These are phyloP conservation scores for Drosophila albomicans DNA, from an alignment of 1,140 invertebrate species.

Conservation along the genomic window DNA sequence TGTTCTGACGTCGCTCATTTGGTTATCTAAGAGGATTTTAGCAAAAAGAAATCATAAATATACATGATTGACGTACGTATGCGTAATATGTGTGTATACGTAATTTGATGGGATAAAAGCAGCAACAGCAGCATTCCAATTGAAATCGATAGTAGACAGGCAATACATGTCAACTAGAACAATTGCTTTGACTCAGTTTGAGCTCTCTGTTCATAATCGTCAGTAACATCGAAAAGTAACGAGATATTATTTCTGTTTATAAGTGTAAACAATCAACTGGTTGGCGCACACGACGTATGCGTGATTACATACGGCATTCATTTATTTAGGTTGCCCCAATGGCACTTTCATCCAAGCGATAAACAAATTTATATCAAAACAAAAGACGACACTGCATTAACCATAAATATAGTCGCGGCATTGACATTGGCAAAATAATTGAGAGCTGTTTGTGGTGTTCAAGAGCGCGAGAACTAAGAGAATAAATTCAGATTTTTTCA, in stretches of 20 bases:
- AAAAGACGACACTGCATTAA: constrained; percentile 20
- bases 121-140: neutral
- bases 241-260: no score
- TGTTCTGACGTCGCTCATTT: constrained; percentile 13
- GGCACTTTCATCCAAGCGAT: neutral
- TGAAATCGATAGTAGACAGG: neutral
- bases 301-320: constrained; percentile 49
- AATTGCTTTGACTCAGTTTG: neutral
- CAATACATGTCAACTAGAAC: neutral
- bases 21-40: constrained; percentile 60
- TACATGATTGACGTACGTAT: constrained; percentile 10
- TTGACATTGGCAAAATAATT: constrained; percentile 41
- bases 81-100: constrained; percentile 17
- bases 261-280: neutral
- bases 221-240: no score
- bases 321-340: constrained; percentile 30
- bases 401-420: constrained; percentile 18
- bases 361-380: constrained; percentile 26
- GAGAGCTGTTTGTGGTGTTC: neutral
- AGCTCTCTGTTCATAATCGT: no score
- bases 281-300: constrained; percentile 39
- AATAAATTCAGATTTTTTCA: constrained; percentile 19
- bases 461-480: constrained; percentile 19
- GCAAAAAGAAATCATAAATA: constrained; percentile 24
- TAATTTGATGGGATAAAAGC: neutral